Percentiles rank a stretch among this genome's conserved stretches.
These are phyloP conservation scores for Triplophysa bombifrons DNA, from an alignment of 2,797 vertebrate genomes.

Conservation along the genomic window DNA sequence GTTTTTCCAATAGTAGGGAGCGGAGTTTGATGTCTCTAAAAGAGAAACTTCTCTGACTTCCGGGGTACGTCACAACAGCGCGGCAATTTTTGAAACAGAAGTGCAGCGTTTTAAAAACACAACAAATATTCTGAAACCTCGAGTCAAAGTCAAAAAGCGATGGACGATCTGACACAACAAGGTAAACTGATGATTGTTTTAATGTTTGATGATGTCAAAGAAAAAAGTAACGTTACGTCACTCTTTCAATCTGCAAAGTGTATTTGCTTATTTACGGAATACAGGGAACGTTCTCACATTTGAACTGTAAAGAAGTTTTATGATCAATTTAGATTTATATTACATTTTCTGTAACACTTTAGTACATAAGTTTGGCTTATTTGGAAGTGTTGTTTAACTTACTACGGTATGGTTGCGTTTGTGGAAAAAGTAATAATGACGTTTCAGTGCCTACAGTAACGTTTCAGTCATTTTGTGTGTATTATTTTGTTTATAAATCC, in stretches of 20 bases:
- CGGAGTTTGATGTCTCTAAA: no score
- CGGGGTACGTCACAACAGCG: neutral
- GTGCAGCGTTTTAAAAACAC: neutral
- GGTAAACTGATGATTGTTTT: neutral
- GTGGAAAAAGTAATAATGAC: no score
- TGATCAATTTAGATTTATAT: no score
- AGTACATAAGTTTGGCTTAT: neutral
- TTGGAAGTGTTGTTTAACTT: neutral
- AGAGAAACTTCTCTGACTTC: no score
- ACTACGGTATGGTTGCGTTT: no score
- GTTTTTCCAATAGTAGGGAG: no score
- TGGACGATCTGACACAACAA: neutral
- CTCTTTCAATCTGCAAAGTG: neutral
- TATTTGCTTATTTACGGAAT: no score
- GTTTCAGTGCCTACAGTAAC: no score
- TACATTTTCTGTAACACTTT: no score
- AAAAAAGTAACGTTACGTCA: neutral
- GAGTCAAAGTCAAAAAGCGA: neutral
- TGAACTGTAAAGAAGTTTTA: no score
- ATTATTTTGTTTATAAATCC: neutral
- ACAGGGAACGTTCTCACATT: no score
- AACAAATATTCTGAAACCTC: neutral
- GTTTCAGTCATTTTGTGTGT: no score
- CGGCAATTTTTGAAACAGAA: conserved; percentile 18
- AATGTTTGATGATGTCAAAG: neutral